These are phyloP conservation scores for Napeogenes sylphis DNA, from an alignment of 2,888 invertebrate species.

Conservation along the genomic window DNA sequence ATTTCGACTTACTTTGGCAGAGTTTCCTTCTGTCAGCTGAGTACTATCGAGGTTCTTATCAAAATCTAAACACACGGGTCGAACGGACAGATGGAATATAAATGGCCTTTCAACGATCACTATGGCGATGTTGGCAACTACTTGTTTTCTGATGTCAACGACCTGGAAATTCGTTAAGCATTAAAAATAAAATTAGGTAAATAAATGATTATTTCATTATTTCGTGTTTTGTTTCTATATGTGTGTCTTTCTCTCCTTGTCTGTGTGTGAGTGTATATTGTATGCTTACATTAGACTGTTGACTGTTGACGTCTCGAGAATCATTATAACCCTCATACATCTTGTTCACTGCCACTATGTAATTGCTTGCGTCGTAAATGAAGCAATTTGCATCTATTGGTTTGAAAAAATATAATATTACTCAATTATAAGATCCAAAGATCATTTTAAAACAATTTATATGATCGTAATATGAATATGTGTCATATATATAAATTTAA, in stretches of 20 bases:
- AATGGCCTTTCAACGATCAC: constrained; percentile 58
- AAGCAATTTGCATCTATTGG: constrained; percentile 58
- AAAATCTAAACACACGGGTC: constrained; percentile 71
- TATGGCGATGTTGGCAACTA: constrained; percentile 75
- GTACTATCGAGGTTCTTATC: constrained; percentile 42
- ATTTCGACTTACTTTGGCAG: constrained; percentile 15
- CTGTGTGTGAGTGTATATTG: no score
- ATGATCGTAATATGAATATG: no score
- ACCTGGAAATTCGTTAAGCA: constrained; percentile 4
- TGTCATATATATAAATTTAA: no score
- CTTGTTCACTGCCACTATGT: constrained; percentile 53
- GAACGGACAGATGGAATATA: constrained; percentile 54
- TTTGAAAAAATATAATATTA: background rate
- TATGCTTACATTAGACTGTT: constrained; percentile 41
- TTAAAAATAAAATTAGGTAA: background rate
- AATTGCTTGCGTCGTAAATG: constrained; percentile 41
- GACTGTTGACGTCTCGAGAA: constrained; percentile 35
- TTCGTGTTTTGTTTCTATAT: no score
- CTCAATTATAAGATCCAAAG: no score
- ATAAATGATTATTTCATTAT: no score
- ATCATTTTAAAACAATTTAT: no score
- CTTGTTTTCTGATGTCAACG: constrained; percentile 40
- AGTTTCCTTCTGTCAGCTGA: background rate
- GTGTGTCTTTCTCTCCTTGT: no score
- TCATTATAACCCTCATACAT: constrained; percentile 50